Conservation (phyloP, 2,888 invertebrate genomes). For the Pollenia griseotomentosa region DNA sequence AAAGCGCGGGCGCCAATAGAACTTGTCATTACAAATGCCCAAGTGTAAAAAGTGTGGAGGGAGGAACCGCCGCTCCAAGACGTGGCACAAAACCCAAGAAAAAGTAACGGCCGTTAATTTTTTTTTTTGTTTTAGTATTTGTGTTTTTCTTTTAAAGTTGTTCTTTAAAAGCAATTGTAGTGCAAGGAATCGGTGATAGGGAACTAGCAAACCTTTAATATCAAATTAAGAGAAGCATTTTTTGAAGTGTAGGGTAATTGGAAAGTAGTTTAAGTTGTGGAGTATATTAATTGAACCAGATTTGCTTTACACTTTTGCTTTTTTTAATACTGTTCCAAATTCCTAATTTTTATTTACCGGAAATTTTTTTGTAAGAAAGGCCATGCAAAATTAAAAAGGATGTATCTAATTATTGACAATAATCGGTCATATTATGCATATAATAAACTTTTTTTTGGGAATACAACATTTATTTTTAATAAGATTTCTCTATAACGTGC, state of each 20-base stretch:
- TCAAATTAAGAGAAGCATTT: not conserved
- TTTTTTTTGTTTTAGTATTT: conserved; percentile 24
- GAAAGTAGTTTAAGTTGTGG: not conserved
- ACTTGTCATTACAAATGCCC: conserved; percentile 68
- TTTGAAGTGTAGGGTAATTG: not conserved
- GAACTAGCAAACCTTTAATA: conserved; percentile 27
- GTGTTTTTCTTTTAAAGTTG: conserved; percentile 22
- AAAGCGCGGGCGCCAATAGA: conserved; percentile 72
- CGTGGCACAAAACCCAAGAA: conserved; percentile 12
- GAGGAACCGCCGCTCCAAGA: conserved; percentile 15
- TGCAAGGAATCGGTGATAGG: conserved; percentile 47
- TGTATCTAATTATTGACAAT: no score
- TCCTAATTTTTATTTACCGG: no score
- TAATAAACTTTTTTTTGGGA: no score
- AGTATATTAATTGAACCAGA: not conserved
- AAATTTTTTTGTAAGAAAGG: no score
- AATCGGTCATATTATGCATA: no score
- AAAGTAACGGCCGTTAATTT: conserved; percentile 62
- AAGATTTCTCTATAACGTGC: no score
- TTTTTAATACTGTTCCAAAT: no score
- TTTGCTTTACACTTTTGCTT: no score
- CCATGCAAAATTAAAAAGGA: no score
- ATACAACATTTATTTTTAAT: no score
- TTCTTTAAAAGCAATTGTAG: conserved; percentile 27
- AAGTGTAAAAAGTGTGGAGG: conserved; percentile 29